A percentile compares a stretch with the other conserved stretches of the same genome.
phyloP scores from a whole-genome alignment of 2,113 vertebrate genomes.

The Strix aluco region DNA sequence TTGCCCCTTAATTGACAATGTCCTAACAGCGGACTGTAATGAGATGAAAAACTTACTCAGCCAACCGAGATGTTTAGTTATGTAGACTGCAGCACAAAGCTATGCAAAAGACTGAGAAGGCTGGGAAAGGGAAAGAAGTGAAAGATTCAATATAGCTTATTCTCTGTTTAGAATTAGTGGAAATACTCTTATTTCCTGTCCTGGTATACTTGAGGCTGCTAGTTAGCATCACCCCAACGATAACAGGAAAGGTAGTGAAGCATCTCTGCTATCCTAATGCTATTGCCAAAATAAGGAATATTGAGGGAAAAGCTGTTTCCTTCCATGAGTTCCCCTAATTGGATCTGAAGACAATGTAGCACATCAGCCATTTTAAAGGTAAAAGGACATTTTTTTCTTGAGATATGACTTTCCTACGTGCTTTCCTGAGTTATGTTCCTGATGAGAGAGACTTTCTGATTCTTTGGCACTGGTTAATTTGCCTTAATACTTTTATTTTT shows the following conservation, averaged over 20 bases:
- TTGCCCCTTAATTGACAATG: conserved; percentile 44
- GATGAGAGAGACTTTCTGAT: neutral
- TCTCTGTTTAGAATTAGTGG: neutral
- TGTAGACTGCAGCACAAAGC: neutral
- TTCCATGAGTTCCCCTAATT: accelerated
- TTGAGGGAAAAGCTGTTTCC: neutral
- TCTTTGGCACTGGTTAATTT: neutral
- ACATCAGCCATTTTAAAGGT: neutral
- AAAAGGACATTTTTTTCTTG: neutral
- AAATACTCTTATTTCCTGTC: neutral
- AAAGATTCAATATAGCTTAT: neutral
- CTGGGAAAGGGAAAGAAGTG: neutral
- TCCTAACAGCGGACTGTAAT: conserved; percentile 19
- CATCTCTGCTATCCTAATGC: neutral
- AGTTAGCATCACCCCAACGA: neutral
- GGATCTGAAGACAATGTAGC: neutral
- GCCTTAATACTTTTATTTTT: neutral
- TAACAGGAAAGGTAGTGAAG: neutral
- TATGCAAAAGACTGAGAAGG: neutral
- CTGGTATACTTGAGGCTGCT: neutral
- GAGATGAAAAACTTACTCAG: conserved; percentile 26
- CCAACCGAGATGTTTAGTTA: conserved; percentile 37
- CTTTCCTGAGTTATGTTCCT: neutral
- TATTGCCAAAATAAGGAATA: neutral
- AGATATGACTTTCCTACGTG: neutral